A percentile compares a stretch with the other conserved stretches of the same genome.
Conservation (phyloP, 2,797 vertebrate species). For the Danio kyathit region DNA sequence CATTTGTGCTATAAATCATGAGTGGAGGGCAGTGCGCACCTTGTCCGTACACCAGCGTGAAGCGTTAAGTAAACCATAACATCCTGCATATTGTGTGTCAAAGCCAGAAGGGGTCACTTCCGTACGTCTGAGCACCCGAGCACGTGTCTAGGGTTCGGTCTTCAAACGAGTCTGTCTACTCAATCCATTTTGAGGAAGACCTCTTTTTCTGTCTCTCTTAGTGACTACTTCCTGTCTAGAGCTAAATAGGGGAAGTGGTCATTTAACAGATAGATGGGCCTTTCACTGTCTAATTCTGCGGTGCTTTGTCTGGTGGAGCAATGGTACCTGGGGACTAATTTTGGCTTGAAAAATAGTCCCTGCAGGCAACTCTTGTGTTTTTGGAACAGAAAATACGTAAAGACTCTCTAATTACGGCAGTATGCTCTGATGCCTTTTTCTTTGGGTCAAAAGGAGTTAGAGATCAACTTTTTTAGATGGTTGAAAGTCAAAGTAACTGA, state of each 20-base stretch:
- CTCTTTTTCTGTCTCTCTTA: slow-evolving; percentile 63
- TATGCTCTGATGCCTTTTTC: slow-evolving; percentile 45
- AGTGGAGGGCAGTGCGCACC: slow-evolving; percentile 73
- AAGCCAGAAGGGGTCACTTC: slow-evolving; percentile 60
- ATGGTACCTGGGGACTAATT: slow-evolving; percentile 84
- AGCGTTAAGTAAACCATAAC: slow-evolving; percentile 79
- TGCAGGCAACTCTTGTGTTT: slow-evolving; percentile 80
- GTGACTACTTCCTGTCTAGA: slow-evolving; percentile 83
- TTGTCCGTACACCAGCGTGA: slow-evolving; percentile 72
- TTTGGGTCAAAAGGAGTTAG: background rate
- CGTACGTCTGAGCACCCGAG: slow-evolving; percentile 64
- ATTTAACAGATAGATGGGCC: slow-evolving; percentile 77
- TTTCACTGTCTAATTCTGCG: slow-evolving; percentile 83
- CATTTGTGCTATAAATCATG: slow-evolving; percentile 74
- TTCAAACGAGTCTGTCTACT: slow-evolving; percentile 69
- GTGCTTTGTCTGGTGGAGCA: slow-evolving; percentile 86
- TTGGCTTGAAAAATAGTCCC: slow-evolving; percentile 78
- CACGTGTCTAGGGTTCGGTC: slow-evolving; percentile 63
- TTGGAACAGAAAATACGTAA: slow-evolving; percentile 71
- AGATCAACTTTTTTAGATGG: slow-evolving; percentile 11
- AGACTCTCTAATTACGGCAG: slow-evolving; percentile 63
- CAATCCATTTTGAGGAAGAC: slow-evolving; percentile 79
- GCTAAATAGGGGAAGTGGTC: slow-evolving; percentile 81
- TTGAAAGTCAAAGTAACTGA: slow-evolving; percentile 30
- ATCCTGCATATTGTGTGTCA: slow-evolving; percentile 76